These are phyloP conservation scores for Hormaphis cornu DNA, from an alignment of 1,140 invertebrate species.

Conservation along the genomic window DNA sequence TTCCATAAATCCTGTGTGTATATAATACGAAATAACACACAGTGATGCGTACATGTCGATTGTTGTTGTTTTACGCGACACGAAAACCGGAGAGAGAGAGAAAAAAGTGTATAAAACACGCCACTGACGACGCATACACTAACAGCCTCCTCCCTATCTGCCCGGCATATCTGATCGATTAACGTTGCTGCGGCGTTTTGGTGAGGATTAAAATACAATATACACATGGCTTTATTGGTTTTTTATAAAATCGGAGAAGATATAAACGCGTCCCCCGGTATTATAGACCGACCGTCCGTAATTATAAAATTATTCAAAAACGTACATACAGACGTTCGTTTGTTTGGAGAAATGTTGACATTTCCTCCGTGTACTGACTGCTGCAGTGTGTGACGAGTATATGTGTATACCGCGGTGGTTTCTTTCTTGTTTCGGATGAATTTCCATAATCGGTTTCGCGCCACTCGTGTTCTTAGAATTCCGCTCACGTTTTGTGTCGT, in stretches of 20 bases:
- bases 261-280: neutral
- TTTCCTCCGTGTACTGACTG: no score
- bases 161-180: constrained; percentile 25
- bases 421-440: neutral
- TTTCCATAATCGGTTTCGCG: no score
- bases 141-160: constrained; percentile 16
- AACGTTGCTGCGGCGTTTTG: neutral
- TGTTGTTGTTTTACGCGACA: constrained; percentile 27
- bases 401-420: neutral
- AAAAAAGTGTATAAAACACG: no score
- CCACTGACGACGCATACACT: no score
- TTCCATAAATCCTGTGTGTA: constrained; percentile 25
- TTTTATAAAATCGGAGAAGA: neutral
- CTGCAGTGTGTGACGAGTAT: no score
- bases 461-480: no score
- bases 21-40: no score
- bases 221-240: no score
- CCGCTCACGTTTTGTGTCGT: no score
- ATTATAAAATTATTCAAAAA: constrained; percentile 22
- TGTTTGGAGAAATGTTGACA: neutral
- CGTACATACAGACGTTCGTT: neutral
- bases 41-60: constrained; percentile 3
- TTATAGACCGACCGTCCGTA: neutral
- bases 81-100: neutral
- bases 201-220: neutral